Evolutionary conservation across 2,797 vertebrate species (phyloP).

Genomic region (Helostoma temminkii): DNA sequence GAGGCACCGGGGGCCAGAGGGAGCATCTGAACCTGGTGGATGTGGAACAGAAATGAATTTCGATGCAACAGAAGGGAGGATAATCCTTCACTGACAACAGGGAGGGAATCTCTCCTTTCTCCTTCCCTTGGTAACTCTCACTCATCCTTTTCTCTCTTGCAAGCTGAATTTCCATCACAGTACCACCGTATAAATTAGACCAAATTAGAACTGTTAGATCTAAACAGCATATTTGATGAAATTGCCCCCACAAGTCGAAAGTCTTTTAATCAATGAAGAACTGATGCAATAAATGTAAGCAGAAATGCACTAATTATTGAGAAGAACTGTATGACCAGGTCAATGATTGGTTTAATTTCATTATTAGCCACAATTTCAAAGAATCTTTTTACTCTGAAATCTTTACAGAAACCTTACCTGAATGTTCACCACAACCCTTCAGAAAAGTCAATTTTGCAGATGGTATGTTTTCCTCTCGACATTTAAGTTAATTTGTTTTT

Average conservation of each 20-base stretch:
- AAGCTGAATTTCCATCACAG: slow-evolving; percentile 15
- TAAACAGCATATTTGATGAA: slow-evolving; percentile 48
- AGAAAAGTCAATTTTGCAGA: too few relatives aligned
- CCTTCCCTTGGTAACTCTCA: slow-evolving; percentile 40
- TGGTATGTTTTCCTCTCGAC: too few relatives aligned
- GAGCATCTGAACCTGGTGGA: slow-evolving; percentile 53
- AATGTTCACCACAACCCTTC: too few relatives aligned
- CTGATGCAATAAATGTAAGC: slow-evolving; percentile 31
- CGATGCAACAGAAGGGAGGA: slow-evolving; percentile 74
- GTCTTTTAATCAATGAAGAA: slow-evolving; percentile 22
- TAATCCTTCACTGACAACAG: slow-evolving; percentile 75
- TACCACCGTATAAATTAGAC: slow-evolving; percentile 16
- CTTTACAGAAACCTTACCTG: too few relatives aligned
- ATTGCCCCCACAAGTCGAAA: slow-evolving; percentile 41
- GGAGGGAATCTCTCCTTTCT: slow-evolving; percentile 55
- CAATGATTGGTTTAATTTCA: slow-evolving; percentile 37
- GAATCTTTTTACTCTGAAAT: too few relatives aligned
- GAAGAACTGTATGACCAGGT: slow-evolving; percentile 8
- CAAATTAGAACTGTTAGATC: slow-evolving; percentile 22
- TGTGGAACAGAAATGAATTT: slow-evolving; percentile 78
- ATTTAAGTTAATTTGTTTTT: too few relatives aligned
- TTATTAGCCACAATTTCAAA: slow-evolving; percentile 20
- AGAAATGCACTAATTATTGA: slow-evolving; percentile 44
- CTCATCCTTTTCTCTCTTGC: slow-evolving; percentile 12
- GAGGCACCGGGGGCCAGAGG: slow-evolving; percentile 51